phyloP scores from a whole-genome alignment of 1,140 invertebrate genomes.

The Bombus pascuorum region DNA sequence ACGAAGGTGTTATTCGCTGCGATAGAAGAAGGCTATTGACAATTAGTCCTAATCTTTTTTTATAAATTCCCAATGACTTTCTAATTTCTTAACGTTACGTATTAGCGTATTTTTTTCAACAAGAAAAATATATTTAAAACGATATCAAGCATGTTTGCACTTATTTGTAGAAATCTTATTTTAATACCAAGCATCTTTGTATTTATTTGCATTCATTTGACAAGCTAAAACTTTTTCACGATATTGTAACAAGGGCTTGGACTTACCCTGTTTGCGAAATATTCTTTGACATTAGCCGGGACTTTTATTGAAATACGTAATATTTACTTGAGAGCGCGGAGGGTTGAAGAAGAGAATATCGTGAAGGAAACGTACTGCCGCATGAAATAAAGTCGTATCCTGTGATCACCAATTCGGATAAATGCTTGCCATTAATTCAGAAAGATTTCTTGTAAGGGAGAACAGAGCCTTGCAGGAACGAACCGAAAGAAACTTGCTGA shows the following conservation, averaged over 20 bases:
- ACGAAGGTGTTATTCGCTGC: background rate
- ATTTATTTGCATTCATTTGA: background rate
- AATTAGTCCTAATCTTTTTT: too few relatives aligned
- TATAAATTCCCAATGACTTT: background rate
- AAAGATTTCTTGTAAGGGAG: conserved; percentile 42
- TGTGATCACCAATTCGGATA: conserved; percentile 68
- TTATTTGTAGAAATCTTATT: too few relatives aligned
- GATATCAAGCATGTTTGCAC: too few relatives aligned
- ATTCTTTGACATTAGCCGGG: background rate
- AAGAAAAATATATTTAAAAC: too few relatives aligned
- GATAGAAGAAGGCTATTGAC: background rate
- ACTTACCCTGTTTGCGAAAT: background rate
- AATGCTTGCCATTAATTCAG: conserved; percentile 75
- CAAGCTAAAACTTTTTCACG: background rate
- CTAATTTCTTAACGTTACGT: too few relatives aligned
- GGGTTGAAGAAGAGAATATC: background rate
- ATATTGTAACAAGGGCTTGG: background rate
- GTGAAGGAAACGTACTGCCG: background rate
- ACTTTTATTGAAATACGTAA: conserved; percentile 16
- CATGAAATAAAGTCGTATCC: conserved; percentile 24
- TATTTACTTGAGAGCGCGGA: background rate
- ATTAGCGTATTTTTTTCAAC: too few relatives aligned
- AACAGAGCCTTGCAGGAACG: conserved; percentile 41
- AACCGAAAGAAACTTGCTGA: conserved; percentile 39
- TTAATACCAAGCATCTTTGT: too few relatives aligned